Evolutionary conservation across 2,797 vertebrate species (phyloP), one percentile per base, ranked within the genome.

Genomic region (Falco cherrug): DNA sequence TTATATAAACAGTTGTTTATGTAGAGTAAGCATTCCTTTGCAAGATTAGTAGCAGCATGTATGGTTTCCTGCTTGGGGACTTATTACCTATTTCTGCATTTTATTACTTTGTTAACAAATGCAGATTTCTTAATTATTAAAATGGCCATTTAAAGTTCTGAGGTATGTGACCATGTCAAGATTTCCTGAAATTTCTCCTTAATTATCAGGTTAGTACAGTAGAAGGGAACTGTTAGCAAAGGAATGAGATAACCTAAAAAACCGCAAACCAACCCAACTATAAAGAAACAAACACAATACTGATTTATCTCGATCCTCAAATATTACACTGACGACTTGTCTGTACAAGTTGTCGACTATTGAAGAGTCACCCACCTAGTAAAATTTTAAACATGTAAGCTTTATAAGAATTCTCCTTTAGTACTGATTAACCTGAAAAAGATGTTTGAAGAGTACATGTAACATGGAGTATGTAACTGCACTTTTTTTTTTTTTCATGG

Each of bases 91-190:
- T 57, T 75, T 91, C 50, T 54, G 50, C 61, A 81, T 85, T 77
- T 50, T 64, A 89, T 69, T 77, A 61, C 21, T 64, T 56, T 33
- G 53, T 84, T 84, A 80, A 78, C 37, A 93, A 94, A 87, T 39
- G 28, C 41, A 89, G 28, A 74, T 71, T 61, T 57, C 71, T 74
- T 91, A 1, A 1, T 80, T 81, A 89, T 80, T 85, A 85, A 95
- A 81, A 7, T 1, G 1, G 37, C 18, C 33, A 61, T 65, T 89
- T 78, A 54, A 73, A 47, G 19, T 47, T 92, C 68, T 88, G 39
- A 86, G 81, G 16, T 57, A 75, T 37, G 21, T 37, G 6, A 53
- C 8, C 18, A 33, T 25, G 35, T 37, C 25, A 90, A 51, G 37
- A 86, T 84, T 79, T 65, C 29, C 22, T 87, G 63, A 31, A 77